Conservation (phyloP, 1,140 invertebrate genomes). For the Ceratitis capitata region DNA sequence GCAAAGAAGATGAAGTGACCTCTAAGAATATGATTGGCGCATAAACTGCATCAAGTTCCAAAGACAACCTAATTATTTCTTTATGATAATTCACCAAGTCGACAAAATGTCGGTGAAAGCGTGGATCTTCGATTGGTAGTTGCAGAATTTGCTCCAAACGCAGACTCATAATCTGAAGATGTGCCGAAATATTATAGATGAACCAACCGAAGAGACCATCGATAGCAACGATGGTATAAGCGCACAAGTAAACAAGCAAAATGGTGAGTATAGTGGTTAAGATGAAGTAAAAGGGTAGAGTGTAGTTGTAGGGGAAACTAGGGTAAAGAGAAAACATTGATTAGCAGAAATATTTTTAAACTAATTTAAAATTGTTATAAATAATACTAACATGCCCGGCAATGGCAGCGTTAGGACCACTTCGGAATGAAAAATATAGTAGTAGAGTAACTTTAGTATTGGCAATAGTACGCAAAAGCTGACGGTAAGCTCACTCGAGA, state of each 20-base stretch:
- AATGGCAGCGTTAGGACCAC: not conserved
- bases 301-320: slow-evolving; percentile 37
- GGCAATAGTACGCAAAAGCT: not conserved
- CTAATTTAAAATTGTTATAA: not conserved
- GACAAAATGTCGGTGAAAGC: not conserved
- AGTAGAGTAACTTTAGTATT: not conserved
- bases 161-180: slow-evolving; percentile 28
- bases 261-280: not conserved
- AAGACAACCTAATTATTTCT: not conserved
- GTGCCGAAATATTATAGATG: slow-evolving; percentile 29
- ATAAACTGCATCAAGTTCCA: slow-evolving; percentile 31
- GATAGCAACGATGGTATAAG: not conserved
- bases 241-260: not conserved
- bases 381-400: not conserved
- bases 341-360: not conserved
- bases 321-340: not conserved
- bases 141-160: not conserved
- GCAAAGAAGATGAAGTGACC: not conserved
- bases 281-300: not conserved
- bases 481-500: not conserved
- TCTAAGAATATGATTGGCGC: slow-evolving; percentile 35
- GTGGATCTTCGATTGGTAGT: not conserved
- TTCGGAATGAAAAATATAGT: not conserved
- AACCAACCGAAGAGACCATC: slow-evolving; percentile 38
- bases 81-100: slow-evolving; percentile 20